phyloP scores from a whole-genome alignment of 2,797 vertebrate species.

The Esox lucius region DNA sequence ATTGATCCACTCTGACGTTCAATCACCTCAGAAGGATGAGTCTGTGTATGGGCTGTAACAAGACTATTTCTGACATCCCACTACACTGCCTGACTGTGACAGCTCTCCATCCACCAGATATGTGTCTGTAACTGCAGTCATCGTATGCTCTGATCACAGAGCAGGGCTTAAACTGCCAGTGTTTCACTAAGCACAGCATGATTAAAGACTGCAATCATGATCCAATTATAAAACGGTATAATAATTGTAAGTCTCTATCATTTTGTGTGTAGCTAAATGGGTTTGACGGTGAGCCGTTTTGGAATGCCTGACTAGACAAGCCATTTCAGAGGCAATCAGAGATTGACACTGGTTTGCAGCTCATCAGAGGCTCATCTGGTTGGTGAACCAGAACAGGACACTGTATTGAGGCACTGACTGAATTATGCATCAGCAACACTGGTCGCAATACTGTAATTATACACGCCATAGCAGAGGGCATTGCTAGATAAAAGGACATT shows the following conservation, averaged over 20 bases:
- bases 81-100: no score
- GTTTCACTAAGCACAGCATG: neutral
- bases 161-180: neutral
- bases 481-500: neutral
- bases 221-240: constrained; percentile 2
- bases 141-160: neutral
- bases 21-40: no score
- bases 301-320: neutral
- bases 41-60: no score
- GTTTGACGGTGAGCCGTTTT: neutral
- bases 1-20: no score
- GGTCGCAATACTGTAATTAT: neutral
- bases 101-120: no score
- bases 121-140: no score
- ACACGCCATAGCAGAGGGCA: neutral
- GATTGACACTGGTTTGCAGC: no score
- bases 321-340: constrained; percentile 7
- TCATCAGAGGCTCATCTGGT: neutral
- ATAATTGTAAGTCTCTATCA: neutral
- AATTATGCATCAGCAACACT: neutral
- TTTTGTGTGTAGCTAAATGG: neutral
- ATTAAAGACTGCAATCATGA: neutral
- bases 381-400: neutral
- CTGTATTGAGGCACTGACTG: neutral
- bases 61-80: no score